Conservation (phyloP, 2,888 invertebrate genomes). For the Drosophila nigritarsus region DNA sequence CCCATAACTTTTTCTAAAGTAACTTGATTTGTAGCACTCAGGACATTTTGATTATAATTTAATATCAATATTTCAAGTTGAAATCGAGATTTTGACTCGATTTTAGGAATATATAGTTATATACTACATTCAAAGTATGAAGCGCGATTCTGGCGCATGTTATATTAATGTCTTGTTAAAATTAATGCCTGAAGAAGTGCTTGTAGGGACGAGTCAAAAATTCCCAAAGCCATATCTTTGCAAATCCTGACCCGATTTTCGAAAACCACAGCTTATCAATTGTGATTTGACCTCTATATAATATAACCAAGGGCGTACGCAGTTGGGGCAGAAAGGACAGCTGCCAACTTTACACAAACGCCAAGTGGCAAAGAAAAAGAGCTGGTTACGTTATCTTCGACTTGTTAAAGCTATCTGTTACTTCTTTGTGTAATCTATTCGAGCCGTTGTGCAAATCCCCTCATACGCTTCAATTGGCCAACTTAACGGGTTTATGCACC, state of each 20-base stretch:
- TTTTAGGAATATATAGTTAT: not conserved
- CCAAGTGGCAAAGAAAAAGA: not conserved
- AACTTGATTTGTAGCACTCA: too few relatives aligned
- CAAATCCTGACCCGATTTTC: not conserved
- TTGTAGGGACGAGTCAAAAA: not conserved
- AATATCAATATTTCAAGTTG: not conserved
- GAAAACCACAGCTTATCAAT: not conserved
- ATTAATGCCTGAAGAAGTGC: not conserved
- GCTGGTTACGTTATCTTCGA: not conserved
- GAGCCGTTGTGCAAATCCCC: not conserved
- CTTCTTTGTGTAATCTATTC: not conserved
- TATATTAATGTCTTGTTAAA: not conserved
- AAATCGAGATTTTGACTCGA: too few relatives aligned
- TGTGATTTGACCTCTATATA: not conserved
- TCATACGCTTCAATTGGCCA: slow-evolving; percentile 9
- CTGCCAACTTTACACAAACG: not conserved
- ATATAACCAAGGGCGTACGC: not conserved
- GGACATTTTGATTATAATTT: not conserved
- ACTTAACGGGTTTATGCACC: slow-evolving; percentile 31
- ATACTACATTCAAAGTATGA: not conserved
- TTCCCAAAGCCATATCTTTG: not conserved
- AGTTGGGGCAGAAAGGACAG: not conserved
- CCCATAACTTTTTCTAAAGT: too few relatives aligned
- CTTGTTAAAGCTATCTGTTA: not conserved
- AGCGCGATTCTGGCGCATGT: not conserved